phyloP scores from a whole-genome alignment of 1,140 invertebrate species.

The Caenorhabditis briggsae region DNA sequence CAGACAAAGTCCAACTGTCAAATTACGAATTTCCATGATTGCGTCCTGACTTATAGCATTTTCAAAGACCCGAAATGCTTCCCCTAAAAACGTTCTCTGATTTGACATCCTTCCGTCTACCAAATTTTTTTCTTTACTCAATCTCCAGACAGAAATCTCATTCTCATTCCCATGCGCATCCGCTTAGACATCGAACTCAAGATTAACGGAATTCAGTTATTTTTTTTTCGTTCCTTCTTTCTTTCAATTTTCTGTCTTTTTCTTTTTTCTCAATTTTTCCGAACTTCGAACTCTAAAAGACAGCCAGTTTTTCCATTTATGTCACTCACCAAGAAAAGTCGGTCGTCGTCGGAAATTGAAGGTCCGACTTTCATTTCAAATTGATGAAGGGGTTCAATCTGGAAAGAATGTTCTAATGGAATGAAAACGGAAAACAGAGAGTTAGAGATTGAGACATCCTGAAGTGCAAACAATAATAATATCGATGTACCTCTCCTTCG shows the following conservation, averaged over 20 bases:
- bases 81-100: not conserved
- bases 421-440: not conserved
- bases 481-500: constrained; percentile 84
- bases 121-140: not conserved
- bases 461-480: not conserved
- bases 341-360: constrained; percentile 59
- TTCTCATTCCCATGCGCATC: not conserved
- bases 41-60: no score
- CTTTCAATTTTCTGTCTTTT: constrained; percentile 23
- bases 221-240: constrained; percentile 5
- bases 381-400: constrained; percentile 67
- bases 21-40: no score
- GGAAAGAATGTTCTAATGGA: not conserved
- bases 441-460: no score
- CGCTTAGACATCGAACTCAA: constrained; percentile 44
- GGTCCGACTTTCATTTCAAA: constrained; percentile 69
- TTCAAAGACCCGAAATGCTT: no score
- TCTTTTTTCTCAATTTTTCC: not conserved
- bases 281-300: not conserved
- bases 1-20: no score
- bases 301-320: not conserved
- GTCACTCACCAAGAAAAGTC: constrained; percentile 76
- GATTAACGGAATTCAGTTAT: constrained; percentile 27
- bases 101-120: no score
- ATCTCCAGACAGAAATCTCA: constrained; percentile 1